Evolutionary conservation across 2,888 invertebrate genomes (phyloP).

Genomic region (Macroteleia sp.): DNA sequence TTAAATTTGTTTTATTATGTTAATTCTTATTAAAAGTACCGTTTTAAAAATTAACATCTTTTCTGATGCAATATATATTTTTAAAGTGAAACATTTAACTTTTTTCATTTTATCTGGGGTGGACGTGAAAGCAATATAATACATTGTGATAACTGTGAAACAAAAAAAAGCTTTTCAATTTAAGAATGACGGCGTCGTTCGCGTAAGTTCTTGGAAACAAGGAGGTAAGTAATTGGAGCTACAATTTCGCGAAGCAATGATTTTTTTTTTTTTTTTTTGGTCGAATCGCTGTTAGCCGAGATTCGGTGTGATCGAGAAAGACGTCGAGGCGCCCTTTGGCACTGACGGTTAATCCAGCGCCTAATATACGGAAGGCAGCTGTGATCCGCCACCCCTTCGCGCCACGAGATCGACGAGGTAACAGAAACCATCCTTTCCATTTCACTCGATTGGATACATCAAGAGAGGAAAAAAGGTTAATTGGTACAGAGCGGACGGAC

Average conservation of each 20-base stretch:
- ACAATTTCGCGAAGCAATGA: constrained; percentile 53
- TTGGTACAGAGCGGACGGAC: constrained; percentile 74
- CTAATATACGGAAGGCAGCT: constrained; percentile 73
- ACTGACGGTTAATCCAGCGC: constrained; percentile 77
- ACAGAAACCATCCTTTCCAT: constrained; percentile 74
- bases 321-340: constrained; percentile 72
- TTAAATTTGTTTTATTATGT: too few relatives aligned
- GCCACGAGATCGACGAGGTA: constrained; percentile 59
- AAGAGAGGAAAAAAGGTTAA: constrained; percentile 73
- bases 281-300: constrained; percentile 43
- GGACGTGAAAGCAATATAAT: constrained; percentile 7
- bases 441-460: constrained; percentile 74
- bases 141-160: constrained; percentile 13
- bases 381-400: constrained; percentile 68
- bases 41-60: too few relatives aligned
- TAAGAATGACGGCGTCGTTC: constrained; percentile 36
- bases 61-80: too few relatives aligned
- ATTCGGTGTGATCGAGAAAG: constrained; percentile 62
- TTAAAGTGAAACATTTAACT: too few relatives aligned
- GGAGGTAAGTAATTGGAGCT: constrained; percentile 66
- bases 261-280: constrained; percentile 51
- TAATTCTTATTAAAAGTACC: too few relatives aligned
- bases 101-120: too few relatives aligned
- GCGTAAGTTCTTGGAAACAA: constrained; percentile 24
- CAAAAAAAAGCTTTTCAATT: constrained; percentile 50